Percentiles rank a stretch among this genome's conserved stretches.
Conservation (phyloP, 2,797 vertebrate species). For the Argya squamiceps region DNA sequence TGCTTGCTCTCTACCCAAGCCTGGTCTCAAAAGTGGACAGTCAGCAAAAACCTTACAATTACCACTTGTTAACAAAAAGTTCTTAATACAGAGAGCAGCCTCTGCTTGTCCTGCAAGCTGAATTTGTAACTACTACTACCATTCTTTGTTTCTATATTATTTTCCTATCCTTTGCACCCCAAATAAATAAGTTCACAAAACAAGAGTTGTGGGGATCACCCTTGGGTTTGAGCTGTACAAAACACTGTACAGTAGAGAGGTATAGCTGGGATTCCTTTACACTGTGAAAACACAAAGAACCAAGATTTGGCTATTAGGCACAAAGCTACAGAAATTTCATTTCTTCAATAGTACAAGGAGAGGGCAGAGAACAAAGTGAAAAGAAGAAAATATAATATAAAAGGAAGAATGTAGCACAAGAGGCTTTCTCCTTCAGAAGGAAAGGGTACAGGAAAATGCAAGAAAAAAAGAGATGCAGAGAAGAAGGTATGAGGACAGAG, state of each 20-base stretch:
- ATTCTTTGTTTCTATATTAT: neutral
- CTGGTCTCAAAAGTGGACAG: neutral
- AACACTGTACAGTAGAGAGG: fast-evolving
- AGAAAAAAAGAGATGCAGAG: neutral
- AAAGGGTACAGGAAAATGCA: neutral
- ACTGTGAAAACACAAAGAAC: neutral
- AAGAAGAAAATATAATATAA: neutral
- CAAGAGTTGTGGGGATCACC: neutral
- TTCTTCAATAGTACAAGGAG: neutral
- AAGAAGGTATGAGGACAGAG: neutral
- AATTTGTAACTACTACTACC: neutral
- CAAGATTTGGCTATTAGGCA: neutral
- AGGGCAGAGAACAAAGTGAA: neutral
- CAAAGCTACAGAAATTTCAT: neutral
- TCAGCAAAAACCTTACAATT: neutral
- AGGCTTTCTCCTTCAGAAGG: neutral
- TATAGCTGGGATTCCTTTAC: neutral
- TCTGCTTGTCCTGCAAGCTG: neutral
- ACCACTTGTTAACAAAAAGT: neutral
- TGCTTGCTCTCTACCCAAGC: neutral
- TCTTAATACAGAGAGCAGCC: fast-evolving
- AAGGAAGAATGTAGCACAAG: neutral
- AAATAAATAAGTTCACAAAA: neutral
- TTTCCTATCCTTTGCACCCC: neutral
- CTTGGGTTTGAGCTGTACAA: neutral